phyloP scores from a whole-genome alignment of 92 coral and sea anemone genomes.

The Meandrina meandrites region DNA sequence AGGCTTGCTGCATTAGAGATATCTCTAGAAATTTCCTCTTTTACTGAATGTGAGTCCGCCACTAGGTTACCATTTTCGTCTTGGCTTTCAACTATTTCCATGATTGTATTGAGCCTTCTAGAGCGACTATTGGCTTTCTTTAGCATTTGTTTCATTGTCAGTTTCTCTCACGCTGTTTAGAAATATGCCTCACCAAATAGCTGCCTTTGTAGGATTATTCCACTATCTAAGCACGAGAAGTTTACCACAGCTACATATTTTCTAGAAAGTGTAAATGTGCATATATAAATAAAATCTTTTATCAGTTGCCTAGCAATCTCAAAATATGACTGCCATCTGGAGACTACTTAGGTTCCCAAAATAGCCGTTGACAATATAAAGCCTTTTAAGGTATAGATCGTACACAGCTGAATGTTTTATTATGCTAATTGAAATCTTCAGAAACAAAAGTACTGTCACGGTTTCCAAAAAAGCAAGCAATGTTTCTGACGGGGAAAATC shows the following conservation, averaged over 20 bases:
- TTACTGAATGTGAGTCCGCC: not conserved
- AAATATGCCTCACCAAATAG: not conserved
- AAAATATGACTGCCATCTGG: constrained; percentile 11
- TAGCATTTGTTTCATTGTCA: constrained; percentile 16
- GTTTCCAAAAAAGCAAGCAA: not conserved
- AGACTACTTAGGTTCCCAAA: constrained; percentile 16
- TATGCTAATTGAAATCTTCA: constrained; percentile 22
- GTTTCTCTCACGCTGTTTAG: not conserved
- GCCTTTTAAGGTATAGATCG: constrained; percentile 13
- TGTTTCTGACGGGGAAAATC: not conserved
- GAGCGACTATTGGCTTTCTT: constrained; percentile 7
- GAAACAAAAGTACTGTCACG: constrained; percentile 2
- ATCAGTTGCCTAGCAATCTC: constrained; percentile 24
- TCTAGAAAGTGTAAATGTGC: constrained; percentile 13
- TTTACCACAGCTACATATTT: not conserved
- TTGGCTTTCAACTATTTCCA: constrained; percentile 11
- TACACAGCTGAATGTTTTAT: constrained; percentile 14
- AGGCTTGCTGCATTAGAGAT: not conserved
- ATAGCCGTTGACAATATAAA: constrained; percentile 10
- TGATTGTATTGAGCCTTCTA: constrained; percentile 15
- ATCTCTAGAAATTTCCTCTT: not conserved
- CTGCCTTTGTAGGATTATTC: not conserved
- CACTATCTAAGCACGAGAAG: not conserved
- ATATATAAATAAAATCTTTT: constrained; percentile 8
- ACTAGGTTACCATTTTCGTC: constrained; percentile 19